phyloP scores from a whole-genome alignment of 2,113 vertebrate species.

The Neoarius graeffei region DNA sequence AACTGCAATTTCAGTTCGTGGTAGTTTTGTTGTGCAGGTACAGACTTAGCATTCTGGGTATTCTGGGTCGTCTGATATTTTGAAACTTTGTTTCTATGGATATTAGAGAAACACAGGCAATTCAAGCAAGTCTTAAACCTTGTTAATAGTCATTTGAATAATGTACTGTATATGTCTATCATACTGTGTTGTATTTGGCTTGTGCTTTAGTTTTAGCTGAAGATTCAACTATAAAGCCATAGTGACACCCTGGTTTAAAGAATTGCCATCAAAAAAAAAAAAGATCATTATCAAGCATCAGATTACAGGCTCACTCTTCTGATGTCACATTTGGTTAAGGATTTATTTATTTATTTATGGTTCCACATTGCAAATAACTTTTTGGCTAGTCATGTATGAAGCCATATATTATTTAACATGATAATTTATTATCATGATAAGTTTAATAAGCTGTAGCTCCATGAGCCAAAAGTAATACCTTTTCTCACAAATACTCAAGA shows the following conservation, averaged over 20 bases:
- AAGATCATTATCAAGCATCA: neutral
- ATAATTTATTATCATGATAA: slow-evolving; percentile 5
- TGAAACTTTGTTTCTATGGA: neutral
- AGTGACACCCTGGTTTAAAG: neutral
- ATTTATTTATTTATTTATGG: neutral
- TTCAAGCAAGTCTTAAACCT: neutral
- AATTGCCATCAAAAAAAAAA: neutral
- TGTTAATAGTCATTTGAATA: neutral
- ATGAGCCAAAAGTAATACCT: neutral
- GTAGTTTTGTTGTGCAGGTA: neutral
- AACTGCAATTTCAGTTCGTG: neutral
- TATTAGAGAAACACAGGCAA: neutral
- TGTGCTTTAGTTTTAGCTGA: neutral
- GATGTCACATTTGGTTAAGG: neutral
- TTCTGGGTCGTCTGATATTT: neutral
- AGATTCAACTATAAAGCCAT: neutral
- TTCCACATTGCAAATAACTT: neutral
- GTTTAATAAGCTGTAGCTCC: slow-evolving; percentile 66
- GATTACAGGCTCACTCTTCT: neutral
- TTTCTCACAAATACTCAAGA: neutral
- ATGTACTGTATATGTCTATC: neutral
- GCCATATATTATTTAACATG: neutral
- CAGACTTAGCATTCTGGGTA: neutral
- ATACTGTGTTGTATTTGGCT: neutral
- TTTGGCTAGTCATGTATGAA: neutral